These are phyloP conservation scores for Campylomormyrus numenius DNA, from an alignment of 2,113 vertebrate genomes.

Conservation along the genomic window DNA sequence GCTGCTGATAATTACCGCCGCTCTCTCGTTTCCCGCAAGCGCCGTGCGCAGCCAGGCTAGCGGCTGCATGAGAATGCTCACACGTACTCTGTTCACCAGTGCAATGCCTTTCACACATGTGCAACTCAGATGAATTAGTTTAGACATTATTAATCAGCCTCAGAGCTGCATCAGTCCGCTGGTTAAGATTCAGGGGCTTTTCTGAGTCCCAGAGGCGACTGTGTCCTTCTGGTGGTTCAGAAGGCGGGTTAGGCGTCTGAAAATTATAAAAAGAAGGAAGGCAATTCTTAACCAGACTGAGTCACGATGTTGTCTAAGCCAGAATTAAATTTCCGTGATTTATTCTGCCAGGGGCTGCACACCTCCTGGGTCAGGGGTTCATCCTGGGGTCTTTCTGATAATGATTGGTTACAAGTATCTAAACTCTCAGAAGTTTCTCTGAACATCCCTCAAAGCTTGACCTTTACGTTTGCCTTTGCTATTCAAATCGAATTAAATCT, in stretches of 20 bases:
- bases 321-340: neutral
- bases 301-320: neutral
- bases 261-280: neutral
- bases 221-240: neutral
- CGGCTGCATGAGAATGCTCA: neutral
- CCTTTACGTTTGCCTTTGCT: neutral
- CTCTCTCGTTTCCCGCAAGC: neutral
- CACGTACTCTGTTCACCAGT: neutral
- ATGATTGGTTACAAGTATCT: neutral
- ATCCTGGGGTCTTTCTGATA: neutral
- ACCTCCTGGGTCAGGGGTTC: neutral
- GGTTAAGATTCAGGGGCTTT: neutral
- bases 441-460: neutral
- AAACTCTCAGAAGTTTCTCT: neutral
- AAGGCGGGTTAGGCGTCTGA: neutral
- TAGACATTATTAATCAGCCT: neutral
- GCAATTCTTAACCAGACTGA: neutral
- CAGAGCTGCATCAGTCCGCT: neutral
- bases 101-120: neutral
- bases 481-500: neutral
- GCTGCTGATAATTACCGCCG: neutral
- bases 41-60: neutral
- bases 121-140: neutral
- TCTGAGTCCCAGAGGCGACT: neutral
- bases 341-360: neutral